Evolutionary conservation across 2,113 vertebrate genomes (phyloP).

Genomic region (Silurus glanis): DNA sequence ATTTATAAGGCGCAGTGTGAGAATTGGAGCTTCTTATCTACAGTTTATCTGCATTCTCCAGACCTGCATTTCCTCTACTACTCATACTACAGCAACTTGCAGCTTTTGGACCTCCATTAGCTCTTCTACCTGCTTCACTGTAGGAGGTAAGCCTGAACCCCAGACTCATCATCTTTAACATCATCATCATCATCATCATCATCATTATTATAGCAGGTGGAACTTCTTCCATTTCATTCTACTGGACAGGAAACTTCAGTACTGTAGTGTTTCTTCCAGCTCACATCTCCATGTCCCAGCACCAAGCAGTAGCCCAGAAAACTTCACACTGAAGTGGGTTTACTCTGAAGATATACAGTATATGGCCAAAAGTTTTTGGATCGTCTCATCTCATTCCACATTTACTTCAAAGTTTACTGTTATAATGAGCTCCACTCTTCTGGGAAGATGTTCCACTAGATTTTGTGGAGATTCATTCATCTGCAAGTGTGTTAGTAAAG

Average conservation of each 20-base stretch:
- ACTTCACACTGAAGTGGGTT: not conserved
- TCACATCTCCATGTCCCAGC: not conserved
- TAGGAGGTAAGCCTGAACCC: not conserved
- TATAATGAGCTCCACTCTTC: too few relatives aligned
- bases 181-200: not conserved
- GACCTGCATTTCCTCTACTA: too few relatives aligned
- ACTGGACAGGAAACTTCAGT: not conserved
- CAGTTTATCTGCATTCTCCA: too few relatives aligned
- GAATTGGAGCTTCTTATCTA: too few relatives aligned
- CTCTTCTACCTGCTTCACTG: not conserved
- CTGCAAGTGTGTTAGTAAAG: too few relatives aligned
- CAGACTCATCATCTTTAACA: not conserved
- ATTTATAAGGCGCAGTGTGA: not conserved
- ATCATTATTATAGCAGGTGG: not conserved
- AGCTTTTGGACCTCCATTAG: not conserved
- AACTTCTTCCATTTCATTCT: not conserved
- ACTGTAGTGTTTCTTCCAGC: not conserved
- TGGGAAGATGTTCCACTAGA: too few relatives aligned
- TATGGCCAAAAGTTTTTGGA: too few relatives aligned
- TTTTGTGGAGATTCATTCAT: too few relatives aligned
- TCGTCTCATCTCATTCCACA: too few relatives aligned
- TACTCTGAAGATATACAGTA: not conserved
- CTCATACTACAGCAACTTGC: too few relatives aligned
- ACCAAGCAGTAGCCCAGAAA: not conserved
- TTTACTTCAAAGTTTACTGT: too few relatives aligned